Conservation (phyloP, 2,797 vertebrate genomes). For the Coregonus suidteri region DNA sequence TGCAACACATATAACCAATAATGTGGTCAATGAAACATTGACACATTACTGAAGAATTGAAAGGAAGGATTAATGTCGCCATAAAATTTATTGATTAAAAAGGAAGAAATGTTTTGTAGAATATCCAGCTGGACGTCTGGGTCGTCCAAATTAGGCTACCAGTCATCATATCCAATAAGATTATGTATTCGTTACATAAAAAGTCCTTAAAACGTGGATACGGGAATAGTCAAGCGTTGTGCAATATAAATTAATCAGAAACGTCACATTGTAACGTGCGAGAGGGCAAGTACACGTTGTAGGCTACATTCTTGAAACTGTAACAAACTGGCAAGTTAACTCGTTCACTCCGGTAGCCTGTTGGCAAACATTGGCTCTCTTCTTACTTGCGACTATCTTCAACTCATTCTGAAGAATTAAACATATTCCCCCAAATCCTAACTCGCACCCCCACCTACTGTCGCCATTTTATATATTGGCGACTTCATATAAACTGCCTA, state of each 20-base stretch:
- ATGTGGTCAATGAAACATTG: neutral
- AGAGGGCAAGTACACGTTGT: constrained; percentile 56
- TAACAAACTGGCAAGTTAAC: constrained; percentile 78
- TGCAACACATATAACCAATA: neutral
- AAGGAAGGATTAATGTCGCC: neutral
- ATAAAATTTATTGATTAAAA: neutral
- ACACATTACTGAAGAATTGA: neutral
- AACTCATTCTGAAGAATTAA: constrained; percentile 60
- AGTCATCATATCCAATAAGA: neutral
- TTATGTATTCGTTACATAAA: neutral
- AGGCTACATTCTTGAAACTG: constrained; percentile 61
- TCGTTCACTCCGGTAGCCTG: constrained; percentile 66
- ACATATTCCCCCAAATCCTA: constrained; percentile 64
- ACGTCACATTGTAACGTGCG: constrained; percentile 74
- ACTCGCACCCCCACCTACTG: constrained; percentile 74
- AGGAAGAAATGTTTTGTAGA: constrained; percentile 1
- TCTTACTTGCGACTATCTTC: constrained; percentile 48
- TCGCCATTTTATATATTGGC: constrained; percentile 86
- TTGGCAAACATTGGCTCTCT: constrained; percentile 50
- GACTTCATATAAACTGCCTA: constrained; percentile 78
- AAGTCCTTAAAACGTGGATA: constrained; percentile 55
- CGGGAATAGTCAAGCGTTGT: constrained; percentile 60
- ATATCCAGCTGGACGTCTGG: neutral
- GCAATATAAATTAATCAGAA: constrained; percentile 72
- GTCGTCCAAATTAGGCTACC: neutral